Evolutionary conservation across 2,113 vertebrate species (phyloP), one percentile per base, ranked within the genome.

Genomic region (Delphinus delphis): DNA sequence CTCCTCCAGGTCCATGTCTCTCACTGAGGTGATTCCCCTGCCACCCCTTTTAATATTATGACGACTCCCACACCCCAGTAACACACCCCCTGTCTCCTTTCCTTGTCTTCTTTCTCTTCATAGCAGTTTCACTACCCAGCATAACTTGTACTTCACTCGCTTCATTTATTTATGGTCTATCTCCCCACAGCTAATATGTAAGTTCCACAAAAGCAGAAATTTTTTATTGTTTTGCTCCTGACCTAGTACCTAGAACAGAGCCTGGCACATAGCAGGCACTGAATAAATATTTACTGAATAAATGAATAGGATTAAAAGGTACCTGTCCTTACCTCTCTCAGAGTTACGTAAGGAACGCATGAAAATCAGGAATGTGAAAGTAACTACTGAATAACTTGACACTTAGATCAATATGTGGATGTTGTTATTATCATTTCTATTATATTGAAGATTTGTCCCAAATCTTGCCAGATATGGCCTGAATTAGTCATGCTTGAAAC

Each of bases 231-330:
- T 80, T 76, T 92, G 21, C 67, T 89, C 80, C 80, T 7, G 12
- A 36, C 11, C 53, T 88, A 21, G n/a, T 53, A 77, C 63, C 76
- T 74, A 85, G n/a, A 44, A 81, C 20, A 82, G 26, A 31, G 58
- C 21, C 68, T 80, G 21, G 36, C 79, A 82, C n/a, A 68, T 6
- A 50, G 36, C 5, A 60, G 36, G 26, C 14, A 82, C 9, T 47
- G 12, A 95, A 96, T 67, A 70, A 53, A 74, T 36, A 68, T 14
- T n/a, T 70, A 70, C 3, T 60, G 8, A 96, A 65, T 79, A 58
- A 76, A 80, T n/a, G 50, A 92, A 67, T 14, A 92, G 26, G 26
- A 84, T 95, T 91, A 95, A 96, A 55, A 14, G 12, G 65, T 50
- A 70, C 13, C 15, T 88, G 71, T 5, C 47, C 55, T 96, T 70